Evolutionary conservation across 2,888 invertebrate genomes (phyloP), one percentile per base, ranked within the genome.

Genomic region (Dichetophora obliterata): DNA sequence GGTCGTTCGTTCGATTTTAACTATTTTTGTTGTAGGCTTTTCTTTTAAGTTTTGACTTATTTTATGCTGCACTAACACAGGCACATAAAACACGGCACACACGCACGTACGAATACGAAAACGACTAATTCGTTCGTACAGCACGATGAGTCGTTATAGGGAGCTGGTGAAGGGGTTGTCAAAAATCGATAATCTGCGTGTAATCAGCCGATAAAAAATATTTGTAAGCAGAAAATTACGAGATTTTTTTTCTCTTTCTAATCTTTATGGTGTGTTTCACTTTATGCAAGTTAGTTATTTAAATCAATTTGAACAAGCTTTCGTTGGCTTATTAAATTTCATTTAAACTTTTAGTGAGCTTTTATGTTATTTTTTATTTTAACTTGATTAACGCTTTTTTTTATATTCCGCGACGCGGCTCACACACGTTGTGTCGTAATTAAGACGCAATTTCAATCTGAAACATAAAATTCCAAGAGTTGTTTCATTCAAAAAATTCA

Each of bases 391-490:
- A 43, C 11, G 43, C 43, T 43, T 43, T 71, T 54, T n/a, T 22
- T n/a, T 52, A 4, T 50, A 34, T 22, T 70, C 22, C 22, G 14
- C 72, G 52, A 50, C 59, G 48, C 57, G 31, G 63, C 54, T 31
- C 34, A 82, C 81, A 82, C 83, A 84, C 86, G 85, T 85, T 85
- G 84, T 83, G 80, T 79, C 85, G 81, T 83, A 80, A 81, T 79
- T 84, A 83, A 86, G 82, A 85, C 81, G 80, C 83, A 86, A 85
- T 83, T 82, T 83, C 82, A 81, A 84, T 84, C 83, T 84, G 84
- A 72, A 76, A 72, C 70, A 66, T 75, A 57, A 43, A 78, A 76
- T 57, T 22, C 65, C 65, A 66, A 66, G 37, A 74, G 65, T 70
- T 63, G 73, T 74, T 73, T 73, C 52, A 65, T 73, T 73, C 63